These are phyloP conservation scores for Agrochola circellaris DNA, from an alignment of 2,888 invertebrate species.

Conservation along the genomic window DNA sequence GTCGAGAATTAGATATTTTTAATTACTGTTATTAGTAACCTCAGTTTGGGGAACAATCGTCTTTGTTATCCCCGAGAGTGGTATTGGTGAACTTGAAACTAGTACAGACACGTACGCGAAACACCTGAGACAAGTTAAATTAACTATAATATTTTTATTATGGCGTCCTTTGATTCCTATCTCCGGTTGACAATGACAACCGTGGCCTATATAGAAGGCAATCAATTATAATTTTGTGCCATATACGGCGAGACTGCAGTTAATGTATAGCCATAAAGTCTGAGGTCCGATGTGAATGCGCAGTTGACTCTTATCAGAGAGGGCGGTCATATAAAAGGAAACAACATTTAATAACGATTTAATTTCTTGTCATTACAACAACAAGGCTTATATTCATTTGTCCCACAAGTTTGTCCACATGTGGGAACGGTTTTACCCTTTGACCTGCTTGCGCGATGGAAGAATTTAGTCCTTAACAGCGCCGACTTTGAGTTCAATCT, in stretches of 20 bases:
- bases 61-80: background rate
- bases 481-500: slow-evolving; percentile 76
- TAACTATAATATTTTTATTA: slow-evolving; percentile 35
- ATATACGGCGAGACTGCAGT: slow-evolving; percentile 79
- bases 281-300: slow-evolving; percentile 73
- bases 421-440: slow-evolving; percentile 81
- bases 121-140: slow-evolving; percentile 19
- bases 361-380: slow-evolving; percentile 73
- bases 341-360: slow-evolving; percentile 73
- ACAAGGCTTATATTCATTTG: slow-evolving; percentile 80
- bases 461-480: slow-evolving; percentile 79
- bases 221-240: slow-evolving; percentile 83
- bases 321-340: slow-evolving; percentile 84
- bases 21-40: slow-evolving; percentile 22
- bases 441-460: slow-evolving; percentile 77
- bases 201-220: slow-evolving; percentile 82
- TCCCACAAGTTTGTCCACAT: slow-evolving; percentile 72
- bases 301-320: slow-evolving; percentile 80
- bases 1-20: background rate
- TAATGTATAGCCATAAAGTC: slow-evolving; percentile 79
- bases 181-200: slow-evolving; percentile 75
- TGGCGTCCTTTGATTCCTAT: slow-evolving; percentile 79
- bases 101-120: slow-evolving; percentile 8
- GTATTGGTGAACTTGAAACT: slow-evolving; percentile 7
- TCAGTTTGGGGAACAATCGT: slow-evolving; percentile 17